These are phyloP conservation scores for Percopsis transmontana DNA, from an alignment of 2,113 vertebrate species.

Conservation along the genomic window DNA sequence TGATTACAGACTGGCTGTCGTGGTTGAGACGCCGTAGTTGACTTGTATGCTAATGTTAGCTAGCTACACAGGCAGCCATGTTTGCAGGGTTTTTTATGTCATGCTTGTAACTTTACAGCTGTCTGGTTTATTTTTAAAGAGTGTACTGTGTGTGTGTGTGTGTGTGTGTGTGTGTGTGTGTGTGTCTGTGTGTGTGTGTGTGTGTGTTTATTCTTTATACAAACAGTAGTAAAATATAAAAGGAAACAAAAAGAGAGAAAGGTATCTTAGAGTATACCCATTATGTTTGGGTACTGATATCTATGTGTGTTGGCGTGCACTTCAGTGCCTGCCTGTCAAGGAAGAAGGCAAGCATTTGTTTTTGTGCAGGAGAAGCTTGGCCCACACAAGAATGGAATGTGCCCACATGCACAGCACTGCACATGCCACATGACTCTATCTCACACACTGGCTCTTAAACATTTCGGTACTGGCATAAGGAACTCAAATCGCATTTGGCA, in stretches of 20 bases:
- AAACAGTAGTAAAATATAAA: too few relatives aligned
- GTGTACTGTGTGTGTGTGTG: conserved; percentile 2
- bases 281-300: not conserved
- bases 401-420: conserved; percentile 1
- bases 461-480: not conserved
- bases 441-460: not conserved
- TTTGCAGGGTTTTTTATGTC: too few relatives aligned
- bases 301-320: not conserved
- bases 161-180: conserved; percentile 1
- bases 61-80: too few relatives aligned
- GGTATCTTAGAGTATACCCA: too few relatives aligned
- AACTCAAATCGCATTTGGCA: not conserved
- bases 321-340: not conserved
- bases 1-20: conserved; percentile 6
- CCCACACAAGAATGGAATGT: conserved; percentile 48
- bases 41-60: not conserved
- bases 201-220: not conserved
- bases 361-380: conserved; percentile 16
- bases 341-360: conserved; percentile 17
- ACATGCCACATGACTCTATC: conserved; percentile 4
- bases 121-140: not conserved
- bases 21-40: not conserved
- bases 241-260: too few relatives aligned
- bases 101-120: not conserved
- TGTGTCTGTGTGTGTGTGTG: conserved; percentile 13